Evolutionary conservation across 2,888 invertebrate genomes (phyloP).

Genomic region (Hipparchia sbordonii): DNA sequence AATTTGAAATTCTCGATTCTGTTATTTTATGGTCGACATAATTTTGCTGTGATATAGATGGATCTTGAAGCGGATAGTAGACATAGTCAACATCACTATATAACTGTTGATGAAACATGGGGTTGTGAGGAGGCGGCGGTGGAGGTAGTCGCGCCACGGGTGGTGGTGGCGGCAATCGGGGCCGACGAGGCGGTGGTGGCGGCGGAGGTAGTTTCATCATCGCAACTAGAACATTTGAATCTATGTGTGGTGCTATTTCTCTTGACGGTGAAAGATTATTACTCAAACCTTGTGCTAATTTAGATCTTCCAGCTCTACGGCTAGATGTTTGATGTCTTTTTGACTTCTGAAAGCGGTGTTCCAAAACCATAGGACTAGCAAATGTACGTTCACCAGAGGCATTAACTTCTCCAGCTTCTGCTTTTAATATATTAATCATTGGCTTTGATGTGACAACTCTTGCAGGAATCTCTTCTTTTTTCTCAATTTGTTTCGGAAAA

Average conservation of each 20-base stretch:
- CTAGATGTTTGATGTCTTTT: slow-evolving; percentile 79
- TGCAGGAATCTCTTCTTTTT: slow-evolving; percentile 87
- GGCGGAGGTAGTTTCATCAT: slow-evolving; percentile 85
- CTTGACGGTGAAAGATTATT: slow-evolving; percentile 75
- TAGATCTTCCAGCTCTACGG: slow-evolving; percentile 85
- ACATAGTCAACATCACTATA: slow-evolving; percentile 96
- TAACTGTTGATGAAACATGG: slow-evolving; percentile 93
- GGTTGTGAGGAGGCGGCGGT: slow-evolving; percentile 89
- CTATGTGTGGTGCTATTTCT: slow-evolving; percentile 67
- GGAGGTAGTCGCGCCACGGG: slow-evolving; percentile 85
- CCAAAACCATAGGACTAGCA: slow-evolving; percentile 77
- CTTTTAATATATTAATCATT: slow-evolving; percentile 89
- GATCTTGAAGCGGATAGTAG: slow-evolving; percentile 94
- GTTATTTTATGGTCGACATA: slow-evolving; percentile 94
- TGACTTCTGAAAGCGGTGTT: slow-evolving; percentile 77
- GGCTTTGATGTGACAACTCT: slow-evolving; percentile 90
- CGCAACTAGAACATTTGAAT: slow-evolving; percentile 81
- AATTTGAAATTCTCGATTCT: slow-evolving; percentile 84
- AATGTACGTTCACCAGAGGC: slow-evolving; percentile 83
- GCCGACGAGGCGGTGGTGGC: slow-evolving; percentile 80
- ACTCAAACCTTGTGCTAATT: slow-evolving; percentile 77
- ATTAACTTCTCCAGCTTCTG: slow-evolving; percentile 87
- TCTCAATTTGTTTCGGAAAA: slow-evolving; percentile 53
- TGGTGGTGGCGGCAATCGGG: slow-evolving; percentile 87
- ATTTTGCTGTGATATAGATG: slow-evolving; percentile 94